Evolutionary conservation across 2,797 vertebrate genomes (phyloP), one percentile per base, ranked within the genome.

Genomic region (Denticeps clupeoides): DNA sequence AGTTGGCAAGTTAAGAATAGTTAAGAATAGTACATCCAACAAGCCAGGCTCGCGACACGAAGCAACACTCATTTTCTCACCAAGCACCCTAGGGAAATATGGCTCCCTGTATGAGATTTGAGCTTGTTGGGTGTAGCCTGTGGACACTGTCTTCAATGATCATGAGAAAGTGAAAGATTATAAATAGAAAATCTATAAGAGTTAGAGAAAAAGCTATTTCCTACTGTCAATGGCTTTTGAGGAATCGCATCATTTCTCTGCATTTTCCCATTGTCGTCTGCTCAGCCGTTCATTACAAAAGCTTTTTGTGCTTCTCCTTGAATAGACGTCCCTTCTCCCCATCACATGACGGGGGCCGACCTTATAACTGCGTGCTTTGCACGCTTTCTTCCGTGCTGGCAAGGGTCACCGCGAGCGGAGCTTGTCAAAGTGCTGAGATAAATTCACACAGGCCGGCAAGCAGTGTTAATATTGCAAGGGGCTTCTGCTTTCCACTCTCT

Each of bases 1-100:
- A n/a, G n/a, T n/a, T n/a, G n/a, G n/a, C n/a, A n/a, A n/a, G n/a
- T n/a, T n/a, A n/a, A n/a, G 38, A 41, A 47, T 43, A 47, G 58
- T 49, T 54, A 47, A 58, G 40, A 44, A 51, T 37, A 57, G 59
- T 68, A 69, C 72, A 63, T 43, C 42, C 53, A 61, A 68, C 62
- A 44, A 50, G 60, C 58, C 51, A 21, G 62, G 71, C 73, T 72
- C 70, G 71, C 49, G 65, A 56, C 71, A 73, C 77, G 72, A 56
- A 49, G 68, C 63, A 73, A 70, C 76, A 77, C 74, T 81, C 72
- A 82, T 84, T 82, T 75, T 73, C 71, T 71, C 63, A 57, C 52
- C 44, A 33, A 50, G 33, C 49, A 76, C 81, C 77, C 75, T 0
- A 49, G 80, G 81, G 81, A 84, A 84, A 84, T 84, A 73, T 79